Conservation (phyloP, 2,797 vertebrate species). For the Euthynnus affinis region DNA sequence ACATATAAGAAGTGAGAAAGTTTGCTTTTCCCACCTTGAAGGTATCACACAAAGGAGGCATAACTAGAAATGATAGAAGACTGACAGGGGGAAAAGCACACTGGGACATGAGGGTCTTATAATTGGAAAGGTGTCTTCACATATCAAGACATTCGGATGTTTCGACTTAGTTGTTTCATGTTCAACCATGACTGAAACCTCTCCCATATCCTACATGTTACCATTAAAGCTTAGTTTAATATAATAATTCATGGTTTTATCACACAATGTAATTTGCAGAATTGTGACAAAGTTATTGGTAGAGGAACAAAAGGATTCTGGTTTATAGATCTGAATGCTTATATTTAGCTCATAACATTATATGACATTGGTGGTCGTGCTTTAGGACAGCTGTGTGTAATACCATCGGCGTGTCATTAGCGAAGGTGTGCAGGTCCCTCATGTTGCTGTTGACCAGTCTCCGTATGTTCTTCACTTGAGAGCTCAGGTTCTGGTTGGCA, state of each 20-base stretch:
- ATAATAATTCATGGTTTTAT: neutral
- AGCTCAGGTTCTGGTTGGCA: constrained; percentile 94
- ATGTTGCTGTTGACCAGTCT: constrained; percentile 93
- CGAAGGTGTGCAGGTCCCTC: constrained; percentile 91
- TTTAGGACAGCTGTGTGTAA: constrained; percentile 29
- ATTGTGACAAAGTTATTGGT: neutral
- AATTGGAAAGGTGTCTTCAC: neutral
- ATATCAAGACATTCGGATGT: neutral
- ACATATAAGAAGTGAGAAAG: neutral
- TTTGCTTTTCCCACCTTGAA: neutral
- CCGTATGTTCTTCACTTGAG: constrained; percentile 87
- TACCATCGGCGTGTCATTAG: constrained; percentile 90
- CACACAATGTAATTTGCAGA: neutral
- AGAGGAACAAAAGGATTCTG: neutral
- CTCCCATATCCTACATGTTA: too few species aligned
- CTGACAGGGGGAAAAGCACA: neutral
- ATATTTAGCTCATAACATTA: neutral
- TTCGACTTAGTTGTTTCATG: neutral
- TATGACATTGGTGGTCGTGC: neutral
- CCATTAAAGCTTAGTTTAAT: too few species aligned
- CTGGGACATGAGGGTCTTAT: neutral
- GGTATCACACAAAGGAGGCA: constrained; percentile 8
- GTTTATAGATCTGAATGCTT: too few species aligned
- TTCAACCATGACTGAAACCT: neutral
- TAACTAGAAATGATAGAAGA: neutral